Percentiles rank a stretch among this genome's conserved stretches.
Conservation (phyloP, 2,797 vertebrate species). For the Eutrigla gurnardus region DNA sequence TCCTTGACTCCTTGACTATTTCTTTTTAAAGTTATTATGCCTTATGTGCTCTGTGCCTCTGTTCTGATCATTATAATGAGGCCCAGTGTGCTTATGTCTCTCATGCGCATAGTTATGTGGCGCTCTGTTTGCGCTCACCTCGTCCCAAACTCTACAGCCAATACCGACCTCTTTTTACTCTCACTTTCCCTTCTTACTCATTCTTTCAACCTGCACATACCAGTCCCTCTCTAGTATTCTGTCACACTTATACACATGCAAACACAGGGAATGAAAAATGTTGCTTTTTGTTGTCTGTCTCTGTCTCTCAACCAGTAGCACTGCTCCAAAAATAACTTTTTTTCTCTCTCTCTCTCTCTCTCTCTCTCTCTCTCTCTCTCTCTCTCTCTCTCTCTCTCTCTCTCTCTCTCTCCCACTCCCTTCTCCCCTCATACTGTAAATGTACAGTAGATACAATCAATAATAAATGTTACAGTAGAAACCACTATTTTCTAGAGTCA, state of each 20-base stretch:
- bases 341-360: constrained; percentile 28
- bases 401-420: constrained; percentile 43
- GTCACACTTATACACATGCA: not conserved
- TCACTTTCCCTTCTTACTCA: constrained; percentile 19
- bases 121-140: constrained; percentile 27
- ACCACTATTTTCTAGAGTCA: constrained; percentile 36
- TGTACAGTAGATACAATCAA: constrained; percentile 42
- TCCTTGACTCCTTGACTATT: constrained; percentile 44
- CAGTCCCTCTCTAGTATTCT: constrained; percentile 1
- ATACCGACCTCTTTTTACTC: constrained; percentile 55
- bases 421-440: constrained; percentile 46
- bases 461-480: constrained; percentile 63
- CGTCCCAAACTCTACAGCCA: constrained; percentile 4
- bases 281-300: constrained; percentile 17
- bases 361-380: too few species aligned
- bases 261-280: constrained; percentile 10
- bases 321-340: constrained; percentile 44
- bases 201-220: not conserved
- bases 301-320: constrained; percentile 15
- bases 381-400: constrained; percentile 24
- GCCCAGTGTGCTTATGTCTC: constrained; percentile 45
- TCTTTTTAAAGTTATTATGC: constrained; percentile 29
- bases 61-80: constrained; percentile 65
- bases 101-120: constrained; percentile 18
- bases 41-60: constrained; percentile 56